Conservation (phyloP, 1,140 invertebrate species). For the Panulirus ornatus region DNA sequence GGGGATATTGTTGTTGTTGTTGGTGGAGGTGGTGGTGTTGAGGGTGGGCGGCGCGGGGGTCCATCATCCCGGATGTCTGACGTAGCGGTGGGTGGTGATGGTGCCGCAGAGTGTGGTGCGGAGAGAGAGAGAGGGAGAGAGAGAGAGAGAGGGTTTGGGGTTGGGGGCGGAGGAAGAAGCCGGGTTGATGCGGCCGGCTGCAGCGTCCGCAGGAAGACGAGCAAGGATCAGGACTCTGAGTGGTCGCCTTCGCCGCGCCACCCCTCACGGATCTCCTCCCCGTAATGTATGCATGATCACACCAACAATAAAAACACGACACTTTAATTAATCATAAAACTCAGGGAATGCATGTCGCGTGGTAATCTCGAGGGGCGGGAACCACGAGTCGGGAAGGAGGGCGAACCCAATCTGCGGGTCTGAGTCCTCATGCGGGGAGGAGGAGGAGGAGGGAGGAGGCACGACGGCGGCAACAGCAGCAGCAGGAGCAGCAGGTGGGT, state of each 20-base stretch:
- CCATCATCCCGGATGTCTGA: slow-evolving; percentile 33
- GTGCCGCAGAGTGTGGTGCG: neutral
- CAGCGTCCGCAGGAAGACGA: slow-evolving; percentile 16
- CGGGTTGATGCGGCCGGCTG: neutral
- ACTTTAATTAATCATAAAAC: slow-evolving; percentile 50
- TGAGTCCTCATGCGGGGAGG: neutral
- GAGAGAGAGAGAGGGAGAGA: neutral
- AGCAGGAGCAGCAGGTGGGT: neutral
- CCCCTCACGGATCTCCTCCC: slow-evolving; percentile 4
- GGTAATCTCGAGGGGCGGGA: slow-evolving; percentile 4
- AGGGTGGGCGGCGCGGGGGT: neutral
- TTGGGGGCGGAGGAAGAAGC: no score
- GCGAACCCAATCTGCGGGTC: neutral
- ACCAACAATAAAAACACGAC: slow-evolving; percentile 55
- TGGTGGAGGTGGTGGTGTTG: neutral
- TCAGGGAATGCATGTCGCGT: slow-evolving; percentile 42
- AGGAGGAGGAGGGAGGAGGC: neutral
- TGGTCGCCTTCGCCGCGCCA: neutral
- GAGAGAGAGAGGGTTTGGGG: no score
- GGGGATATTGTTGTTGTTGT: neutral
- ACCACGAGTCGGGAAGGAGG: slow-evolving; percentile 12
- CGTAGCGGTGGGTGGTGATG: slow-evolving; percentile 36
- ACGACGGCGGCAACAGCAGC: neutral
- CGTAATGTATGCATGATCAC: slow-evolving; percentile 49
- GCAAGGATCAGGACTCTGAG: slow-evolving; percentile 22